Percentiles rank a stretch among this genome's conserved stretches.
Conservation (phyloP, 2,888 invertebrate species). For the Aromia moschata region DNA sequence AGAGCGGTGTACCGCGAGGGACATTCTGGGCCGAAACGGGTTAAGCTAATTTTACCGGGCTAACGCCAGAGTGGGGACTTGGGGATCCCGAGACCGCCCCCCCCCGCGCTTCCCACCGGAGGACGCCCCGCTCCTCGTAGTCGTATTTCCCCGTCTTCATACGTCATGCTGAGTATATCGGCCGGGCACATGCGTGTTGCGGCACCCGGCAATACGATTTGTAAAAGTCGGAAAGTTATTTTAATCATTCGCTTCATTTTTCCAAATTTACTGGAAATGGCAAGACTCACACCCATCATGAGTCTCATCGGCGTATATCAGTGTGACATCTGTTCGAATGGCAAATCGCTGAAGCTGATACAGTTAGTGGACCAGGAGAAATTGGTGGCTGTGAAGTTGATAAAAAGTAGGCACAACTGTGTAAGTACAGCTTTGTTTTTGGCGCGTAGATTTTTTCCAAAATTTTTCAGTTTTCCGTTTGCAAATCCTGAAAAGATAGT, state of each 20-base stretch:
- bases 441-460: too few species aligned
- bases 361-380: constrained; percentile 30
- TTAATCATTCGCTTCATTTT: constrained; percentile 45
- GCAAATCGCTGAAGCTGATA: constrained; percentile 29
- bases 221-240: constrained; percentile 46
- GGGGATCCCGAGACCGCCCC: constrained; percentile 33
- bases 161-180: constrained; percentile 30
- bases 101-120: constrained; percentile 8
- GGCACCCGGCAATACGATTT: constrained; percentile 40
- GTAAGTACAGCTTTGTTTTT: constrained; percentile 24
- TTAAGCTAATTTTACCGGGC: too few species aligned
- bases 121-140: background rate
- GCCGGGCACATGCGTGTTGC: constrained; percentile 21
- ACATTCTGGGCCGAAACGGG: too few species aligned
- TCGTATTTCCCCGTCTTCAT: constrained; percentile 32
- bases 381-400: constrained; percentile 24
- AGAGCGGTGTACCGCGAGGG: too few species aligned
- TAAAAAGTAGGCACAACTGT: constrained; percentile 16
- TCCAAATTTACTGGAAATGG: constrained; percentile 39
- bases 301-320: constrained; percentile 31
- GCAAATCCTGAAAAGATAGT: too few species aligned
- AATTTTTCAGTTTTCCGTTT: too few species aligned
- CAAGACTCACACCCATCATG: constrained; percentile 32
- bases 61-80: constrained; percentile 17
- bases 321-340: constrained; percentile 31